Evolutionary conservation across 2,888 invertebrate species (phyloP).

Genomic region (Troilus luridus): DNA sequence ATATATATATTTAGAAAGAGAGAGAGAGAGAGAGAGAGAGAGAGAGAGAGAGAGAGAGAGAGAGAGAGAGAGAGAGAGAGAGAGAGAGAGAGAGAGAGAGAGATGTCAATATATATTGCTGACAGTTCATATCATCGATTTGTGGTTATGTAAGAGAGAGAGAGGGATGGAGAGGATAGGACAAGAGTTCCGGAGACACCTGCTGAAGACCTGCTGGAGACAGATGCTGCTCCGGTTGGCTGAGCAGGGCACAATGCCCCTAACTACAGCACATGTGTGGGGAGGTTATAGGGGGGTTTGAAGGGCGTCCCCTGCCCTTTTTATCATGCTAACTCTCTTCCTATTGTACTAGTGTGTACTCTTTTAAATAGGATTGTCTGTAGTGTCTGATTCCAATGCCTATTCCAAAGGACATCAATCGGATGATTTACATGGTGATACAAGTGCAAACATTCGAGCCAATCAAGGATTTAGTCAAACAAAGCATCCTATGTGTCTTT

Average conservation of each 20-base stretch:
- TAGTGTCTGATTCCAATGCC: neutral
- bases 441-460: neutral
- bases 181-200: slow-evolving; percentile 8
- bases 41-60: no score
- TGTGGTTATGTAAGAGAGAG: neutral
- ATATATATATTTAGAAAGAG: no score
- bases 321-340: slow-evolving; percentile 38
- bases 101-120: neutral
- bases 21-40: no score
- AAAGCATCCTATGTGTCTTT: no score
- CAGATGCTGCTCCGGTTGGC: slow-evolving; percentile 33
- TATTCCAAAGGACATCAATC: neutral
- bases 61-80: no score
- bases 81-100: no score
- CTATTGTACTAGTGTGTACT: neutral
- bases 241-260: neutral
- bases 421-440: neutral
- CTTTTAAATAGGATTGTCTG: neutral
- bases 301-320: neutral
- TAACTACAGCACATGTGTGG: slow-evolving; percentile 28
- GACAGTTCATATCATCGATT: neutral
- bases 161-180: neutral
- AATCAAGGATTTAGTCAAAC: neutral
- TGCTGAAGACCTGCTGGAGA: slow-evolving; percentile 18
- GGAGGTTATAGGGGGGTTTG: neutral